Conservation (phyloP, 2,888 invertebrate species). For the Drosophila kanekoi region DNA sequence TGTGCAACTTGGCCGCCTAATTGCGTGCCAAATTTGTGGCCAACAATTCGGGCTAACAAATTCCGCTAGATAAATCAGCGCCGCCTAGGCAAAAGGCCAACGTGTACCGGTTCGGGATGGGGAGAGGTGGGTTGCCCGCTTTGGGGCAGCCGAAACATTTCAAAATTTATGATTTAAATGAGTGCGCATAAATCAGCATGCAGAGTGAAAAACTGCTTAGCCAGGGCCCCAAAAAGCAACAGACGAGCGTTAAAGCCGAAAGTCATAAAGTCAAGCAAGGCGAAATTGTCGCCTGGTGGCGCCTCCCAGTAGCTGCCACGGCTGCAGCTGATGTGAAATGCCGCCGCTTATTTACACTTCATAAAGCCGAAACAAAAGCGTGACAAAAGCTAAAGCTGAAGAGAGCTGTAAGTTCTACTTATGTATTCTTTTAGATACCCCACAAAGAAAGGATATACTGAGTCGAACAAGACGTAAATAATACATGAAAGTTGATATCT, state of each 20-base stretch:
- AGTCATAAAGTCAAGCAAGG: conserved; percentile 34
- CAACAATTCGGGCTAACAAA: conserved; percentile 52
- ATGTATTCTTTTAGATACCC: not conserved
- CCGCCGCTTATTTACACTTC: conserved; percentile 75
- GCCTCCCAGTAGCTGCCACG: not conserved
- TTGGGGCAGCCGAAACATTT: conserved; percentile 33
- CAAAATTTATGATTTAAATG: conserved; percentile 77
- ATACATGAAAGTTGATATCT: no score
- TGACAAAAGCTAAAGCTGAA: conserved; percentile 17
- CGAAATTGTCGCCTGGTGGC: not conserved
- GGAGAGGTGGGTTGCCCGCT: conserved; percentile 2
- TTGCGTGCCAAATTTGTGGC: conserved; percentile 72
- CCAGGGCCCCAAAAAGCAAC: not conserved
- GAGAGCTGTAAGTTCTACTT: conserved; percentile 22
- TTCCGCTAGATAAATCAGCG: conserved; percentile 70
- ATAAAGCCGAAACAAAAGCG: conserved; percentile 63
- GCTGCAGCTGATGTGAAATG: conserved; percentile 60
- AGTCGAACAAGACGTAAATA: no score
- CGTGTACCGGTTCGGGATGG: conserved; percentile 5
- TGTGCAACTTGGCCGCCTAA: conserved; percentile 51
- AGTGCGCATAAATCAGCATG: conserved; percentile 73
- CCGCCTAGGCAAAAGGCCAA: conserved; percentile 5
- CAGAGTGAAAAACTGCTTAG: conserved; percentile 61
- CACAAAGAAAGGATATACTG: not conserved
- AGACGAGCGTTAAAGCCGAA: conserved; percentile 36